phyloP scores from a whole-genome alignment of 2,888 invertebrate species.

The Oscheius onirici region DNA sequence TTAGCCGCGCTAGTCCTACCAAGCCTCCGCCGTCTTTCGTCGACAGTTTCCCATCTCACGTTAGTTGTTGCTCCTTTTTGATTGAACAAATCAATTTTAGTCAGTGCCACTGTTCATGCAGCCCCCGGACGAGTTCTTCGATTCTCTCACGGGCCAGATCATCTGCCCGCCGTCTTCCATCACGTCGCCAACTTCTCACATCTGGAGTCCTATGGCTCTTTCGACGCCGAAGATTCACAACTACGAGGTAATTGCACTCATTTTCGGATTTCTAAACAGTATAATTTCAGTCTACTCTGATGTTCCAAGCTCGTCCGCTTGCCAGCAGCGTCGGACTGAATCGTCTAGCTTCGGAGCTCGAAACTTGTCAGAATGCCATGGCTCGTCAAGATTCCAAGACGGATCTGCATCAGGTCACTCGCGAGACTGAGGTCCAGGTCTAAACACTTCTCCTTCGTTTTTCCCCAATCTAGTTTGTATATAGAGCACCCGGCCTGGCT shows the following conservation, averaged over 20 bases:
- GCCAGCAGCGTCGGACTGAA: conserved; percentile 1
- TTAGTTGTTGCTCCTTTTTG: neutral
- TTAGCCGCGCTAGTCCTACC: conserved; percentile 27
- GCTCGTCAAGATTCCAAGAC: conserved; percentile 33
- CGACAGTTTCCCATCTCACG: neutral
- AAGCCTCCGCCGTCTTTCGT: conserved; percentile 21
- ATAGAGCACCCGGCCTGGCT: conserved; percentile 24
- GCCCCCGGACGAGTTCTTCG: conserved; percentile 31
- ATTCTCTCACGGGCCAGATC: conserved; percentile 22
- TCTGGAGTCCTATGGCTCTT: conserved; percentile 1
- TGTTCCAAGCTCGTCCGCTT: conserved; percentile 12
- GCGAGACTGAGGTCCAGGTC: conserved; percentile 34
- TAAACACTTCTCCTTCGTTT: conserved; percentile 18
- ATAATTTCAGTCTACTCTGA: conserved; percentile 26
- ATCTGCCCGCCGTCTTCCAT: conserved; percentile 26
- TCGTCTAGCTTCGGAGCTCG: conserved; percentile 24
- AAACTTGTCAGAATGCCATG: conserved; percentile 32
- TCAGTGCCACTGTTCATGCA: conserved; percentile 33
- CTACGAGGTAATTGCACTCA: conserved; percentile 13
- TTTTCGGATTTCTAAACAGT: neutral
- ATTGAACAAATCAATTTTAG: conserved; percentile 5
- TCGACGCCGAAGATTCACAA: conserved; percentile 14
- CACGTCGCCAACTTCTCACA: conserved; percentile 9
- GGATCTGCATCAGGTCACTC: conserved; percentile 32
- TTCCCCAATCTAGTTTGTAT: neutral